phyloP scores from a whole-genome alignment of 2,113 vertebrate genomes.

The Paradoxurus hermaphroditus region DNA sequence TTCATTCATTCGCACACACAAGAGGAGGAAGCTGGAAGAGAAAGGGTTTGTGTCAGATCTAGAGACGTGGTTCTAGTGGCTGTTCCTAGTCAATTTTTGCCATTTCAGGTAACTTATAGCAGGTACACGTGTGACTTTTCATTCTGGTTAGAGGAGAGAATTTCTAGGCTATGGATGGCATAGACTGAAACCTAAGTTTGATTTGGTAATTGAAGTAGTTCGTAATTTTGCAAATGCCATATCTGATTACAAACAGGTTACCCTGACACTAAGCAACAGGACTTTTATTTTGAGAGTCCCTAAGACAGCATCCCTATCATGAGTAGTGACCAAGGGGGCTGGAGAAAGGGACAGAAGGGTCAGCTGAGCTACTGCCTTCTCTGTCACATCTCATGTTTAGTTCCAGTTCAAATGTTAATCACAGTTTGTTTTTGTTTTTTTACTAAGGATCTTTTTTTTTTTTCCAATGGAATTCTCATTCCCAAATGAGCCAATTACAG shows the following conservation, averaged over 20 bases:
- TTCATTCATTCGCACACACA: background rate
- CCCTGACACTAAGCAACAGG: background rate
- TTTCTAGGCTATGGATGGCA: background rate
- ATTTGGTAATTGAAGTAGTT: background rate
- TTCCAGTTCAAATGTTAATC: background rate
- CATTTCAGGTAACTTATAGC: background rate
- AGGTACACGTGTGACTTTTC: background rate
- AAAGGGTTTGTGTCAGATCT: background rate
- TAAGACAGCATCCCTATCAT: background rate
- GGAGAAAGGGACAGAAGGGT: background rate
- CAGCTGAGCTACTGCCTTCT: background rate
- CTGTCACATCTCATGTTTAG: background rate
- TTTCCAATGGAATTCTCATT: background rate
- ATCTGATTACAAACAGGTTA: background rate
- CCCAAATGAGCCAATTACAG: background rate
- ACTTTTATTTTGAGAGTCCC: background rate
- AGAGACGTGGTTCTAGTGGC: background rate
- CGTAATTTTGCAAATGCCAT: background rate
- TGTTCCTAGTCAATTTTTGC: background rate
- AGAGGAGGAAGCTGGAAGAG: background rate
- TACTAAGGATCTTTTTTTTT: background rate
- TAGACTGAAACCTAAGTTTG: background rate
- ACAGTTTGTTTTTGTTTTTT: background rate
- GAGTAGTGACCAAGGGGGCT: background rate
- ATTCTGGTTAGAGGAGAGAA: background rate